Conservation (phyloP, 1,140 invertebrate species). For the Zeugodacus cucurbitae region DNA sequence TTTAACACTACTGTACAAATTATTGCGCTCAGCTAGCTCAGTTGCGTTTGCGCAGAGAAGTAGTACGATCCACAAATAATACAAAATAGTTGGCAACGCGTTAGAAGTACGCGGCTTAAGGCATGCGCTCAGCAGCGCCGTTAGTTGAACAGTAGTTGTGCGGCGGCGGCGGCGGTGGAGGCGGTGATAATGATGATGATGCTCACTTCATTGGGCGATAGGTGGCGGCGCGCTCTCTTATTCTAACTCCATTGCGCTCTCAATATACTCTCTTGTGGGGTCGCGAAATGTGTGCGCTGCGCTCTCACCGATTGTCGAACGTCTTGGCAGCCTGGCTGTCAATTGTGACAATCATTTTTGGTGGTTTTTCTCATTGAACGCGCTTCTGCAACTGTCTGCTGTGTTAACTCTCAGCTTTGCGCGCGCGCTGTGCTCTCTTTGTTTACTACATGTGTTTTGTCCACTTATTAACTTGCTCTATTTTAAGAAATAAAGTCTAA, state of each 20-base stretch:
- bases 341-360: slow-evolving; percentile 48
- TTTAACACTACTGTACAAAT: background rate
- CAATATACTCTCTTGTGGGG: too few species aligned
- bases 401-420: background rate
- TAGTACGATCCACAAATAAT: background rate
- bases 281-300: background rate
- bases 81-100: slow-evolving; percentile 3
- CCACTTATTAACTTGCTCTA: slow-evolving; percentile 42
- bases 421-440: background rate
- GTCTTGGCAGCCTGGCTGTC: slow-evolving; percentile 58
- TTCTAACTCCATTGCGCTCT: background rate
- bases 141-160: too few species aligned
- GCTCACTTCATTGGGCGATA: background rate
- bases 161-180: background rate
- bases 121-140: background rate
- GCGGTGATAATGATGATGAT: too few species aligned
- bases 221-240: background rate
- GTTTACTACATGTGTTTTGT: background rate
- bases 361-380: background rate
- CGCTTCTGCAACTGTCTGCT: background rate
- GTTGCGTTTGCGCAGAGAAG: background rate
- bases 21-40: background rate
- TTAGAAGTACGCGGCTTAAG: background rate
- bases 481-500: slow-evolving; percentile 57
- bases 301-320: slow-evolving; percentile 45